Evolutionary conservation across 2,888 invertebrate species (phyloP), one percentile per base, ranked within the genome.

Genomic region (Himalopsyche kuldschensis): DNA sequence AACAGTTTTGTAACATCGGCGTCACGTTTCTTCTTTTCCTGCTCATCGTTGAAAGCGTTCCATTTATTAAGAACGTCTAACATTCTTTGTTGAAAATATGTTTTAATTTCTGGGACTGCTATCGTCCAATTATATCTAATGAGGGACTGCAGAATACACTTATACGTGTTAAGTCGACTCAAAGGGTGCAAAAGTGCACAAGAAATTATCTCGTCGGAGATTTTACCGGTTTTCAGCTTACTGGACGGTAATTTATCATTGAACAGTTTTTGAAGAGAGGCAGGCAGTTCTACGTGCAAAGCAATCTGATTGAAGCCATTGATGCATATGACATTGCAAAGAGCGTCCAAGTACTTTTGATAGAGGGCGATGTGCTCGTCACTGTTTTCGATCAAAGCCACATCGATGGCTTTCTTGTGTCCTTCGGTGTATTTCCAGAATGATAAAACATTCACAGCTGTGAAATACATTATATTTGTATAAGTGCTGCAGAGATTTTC

Each of bases 351-450:
- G 91, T 96, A 96, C 89, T 93, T 93, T 89, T 93, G 94, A 89
- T 95, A 95, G 85, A 95, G 92, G 88, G 93, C 92, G 88, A 95
- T 93, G 90, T 93, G 94, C 90, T 96, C 96, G 88, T 95, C 94
- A 88, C 94, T 92, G 90, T 94, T 93, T 88, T 94, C 94, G 87
- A 96, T 92, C 87, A 95, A 93, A 79, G 94, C 90, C 88, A 96
- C 92, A 90, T 95, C 94, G 88, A 93, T 93, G 87, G 94, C 93
- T 82, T 92, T 92, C 88, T 93, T 93, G 87, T 94, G 93, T 86
- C 93, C 93, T 86, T 94, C 93, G 83, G 93, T 94, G 88, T 94
- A 95, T 87, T 95, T 93, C 90, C 94, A 93, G 87, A 96, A 90
- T 20, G 94, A 94, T 85, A 94, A 91, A 86, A 95, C 92, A 88